A percentile compares a stretch with the other conserved stretches of the same genome.
These are phyloP conservation scores for Elgaria multicarinata DNA, from an alignment of 2,113 vertebrate species.

Conservation along the genomic window DNA sequence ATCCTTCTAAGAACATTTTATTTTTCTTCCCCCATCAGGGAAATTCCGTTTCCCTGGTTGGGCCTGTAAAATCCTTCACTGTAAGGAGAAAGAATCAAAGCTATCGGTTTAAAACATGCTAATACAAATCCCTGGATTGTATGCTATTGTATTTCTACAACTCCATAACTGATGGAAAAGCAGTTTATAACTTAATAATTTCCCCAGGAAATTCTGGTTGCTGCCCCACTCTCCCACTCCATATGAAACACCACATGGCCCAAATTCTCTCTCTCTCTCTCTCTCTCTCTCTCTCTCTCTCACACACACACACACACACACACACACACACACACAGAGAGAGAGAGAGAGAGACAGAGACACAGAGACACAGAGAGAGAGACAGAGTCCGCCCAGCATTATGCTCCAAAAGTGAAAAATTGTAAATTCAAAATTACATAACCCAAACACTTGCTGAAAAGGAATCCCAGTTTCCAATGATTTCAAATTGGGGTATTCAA, in stretches of 20 bases:
- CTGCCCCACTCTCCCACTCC: background rate
- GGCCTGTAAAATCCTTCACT: background rate
- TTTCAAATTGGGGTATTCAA: background rate
- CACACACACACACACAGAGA: background rate
- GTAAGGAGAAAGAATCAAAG: background rate
- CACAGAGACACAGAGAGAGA: too few species aligned
- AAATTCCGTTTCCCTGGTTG: background rate
- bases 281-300: too few species aligned
- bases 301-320: background rate
- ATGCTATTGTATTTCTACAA: background rate
- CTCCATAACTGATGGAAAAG: slow-evolving; percentile 6
- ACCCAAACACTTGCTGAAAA: background rate
- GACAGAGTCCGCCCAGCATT: background rate
- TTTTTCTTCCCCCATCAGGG: background rate
- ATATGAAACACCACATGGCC: background rate
- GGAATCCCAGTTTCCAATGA: background rate
- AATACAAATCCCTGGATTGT: background rate
- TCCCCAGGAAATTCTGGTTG: background rate
- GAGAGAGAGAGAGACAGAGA: too few species aligned
- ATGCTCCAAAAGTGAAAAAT: background rate
- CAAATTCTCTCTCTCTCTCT: background rate
- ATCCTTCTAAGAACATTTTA: background rate
- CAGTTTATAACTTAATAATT: background rate
- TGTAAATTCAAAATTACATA: background rate
- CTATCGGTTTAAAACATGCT: background rate